Percentiles rank a stretch among this genome's conserved stretches.
phyloP scores from a whole-genome alignment of 2,888 invertebrate species.

The Phorcus lineatus region DNA sequence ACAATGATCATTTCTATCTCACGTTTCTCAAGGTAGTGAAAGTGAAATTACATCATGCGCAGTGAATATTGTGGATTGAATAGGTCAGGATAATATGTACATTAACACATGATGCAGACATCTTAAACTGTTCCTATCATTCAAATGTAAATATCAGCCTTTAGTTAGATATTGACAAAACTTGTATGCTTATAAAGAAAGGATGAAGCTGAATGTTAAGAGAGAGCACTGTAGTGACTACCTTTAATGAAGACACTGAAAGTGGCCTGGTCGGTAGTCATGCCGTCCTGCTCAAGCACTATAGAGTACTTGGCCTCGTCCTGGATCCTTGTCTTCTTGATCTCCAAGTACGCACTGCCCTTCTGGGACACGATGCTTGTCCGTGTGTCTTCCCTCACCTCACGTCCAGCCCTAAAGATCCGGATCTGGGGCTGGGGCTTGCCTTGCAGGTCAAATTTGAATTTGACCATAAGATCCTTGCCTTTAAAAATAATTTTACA shows the following conservation, averaged over 20 bases:
- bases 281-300: conserved; percentile 95
- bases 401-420: conserved; percentile 91
- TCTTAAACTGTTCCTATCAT: too few relatives aligned
- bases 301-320: conserved; percentile 98
- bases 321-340: conserved; percentile 95
- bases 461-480: conserved; percentile 56
- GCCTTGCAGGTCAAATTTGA: conserved; percentile 89
- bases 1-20: too few relatives aligned
- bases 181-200: too few relatives aligned
- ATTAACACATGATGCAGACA: too few relatives aligned
- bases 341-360: conserved; percentile 91
- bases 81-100: too few relatives aligned
- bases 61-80: neutral
- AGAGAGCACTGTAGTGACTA: conserved; percentile 75
- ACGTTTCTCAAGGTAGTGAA: too few relatives aligned
- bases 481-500: conserved; percentile 57
- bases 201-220: too few relatives aligned
- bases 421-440: conserved; percentile 95
- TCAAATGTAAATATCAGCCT: too few relatives aligned
- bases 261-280: conserved; percentile 89
- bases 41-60: too few relatives aligned
- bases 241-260: conserved; percentile 97
- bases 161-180: too few relatives aligned
- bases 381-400: conserved; percentile 95
- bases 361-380: conserved; percentile 75